Percentiles rank a stretch among this genome's conserved stretches.
These are phyloP conservation scores for Manduca sexta DNA, from an alignment of 1,140 invertebrate genomes.

Conservation along the genomic window DNA sequence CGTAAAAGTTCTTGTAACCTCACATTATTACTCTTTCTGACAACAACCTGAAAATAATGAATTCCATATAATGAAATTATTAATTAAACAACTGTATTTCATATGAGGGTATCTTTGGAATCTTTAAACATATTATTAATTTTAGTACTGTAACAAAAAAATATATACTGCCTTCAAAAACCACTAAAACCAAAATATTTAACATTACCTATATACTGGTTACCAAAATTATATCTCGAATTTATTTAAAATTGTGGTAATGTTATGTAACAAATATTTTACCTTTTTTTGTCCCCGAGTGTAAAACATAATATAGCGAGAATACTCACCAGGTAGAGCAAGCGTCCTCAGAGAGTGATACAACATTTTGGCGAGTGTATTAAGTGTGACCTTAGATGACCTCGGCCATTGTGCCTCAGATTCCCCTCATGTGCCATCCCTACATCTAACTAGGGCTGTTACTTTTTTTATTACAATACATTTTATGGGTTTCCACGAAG, in stretches of 20 bases:
- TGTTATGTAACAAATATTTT: neutral
- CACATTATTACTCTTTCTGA: no score
- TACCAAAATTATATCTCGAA: no score
- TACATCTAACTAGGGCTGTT: slow-evolving; percentile 2
- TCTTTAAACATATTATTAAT: no score
- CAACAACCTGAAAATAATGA: no score
- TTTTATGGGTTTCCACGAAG: slow-evolving; percentile 3
- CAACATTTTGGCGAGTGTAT: slow-evolving; percentile 23
- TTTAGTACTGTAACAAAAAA: no score
- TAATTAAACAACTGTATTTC: no score
- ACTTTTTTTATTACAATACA: slow-evolving; percentile 6
- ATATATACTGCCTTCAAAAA: no score
- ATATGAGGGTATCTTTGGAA: no score
- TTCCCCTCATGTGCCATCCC: slow-evolving; percentile 1
- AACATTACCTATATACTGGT: no score
- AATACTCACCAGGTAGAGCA: slow-evolving; percentile 11
- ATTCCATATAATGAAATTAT: no score
- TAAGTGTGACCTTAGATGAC: slow-evolving; percentile 19
- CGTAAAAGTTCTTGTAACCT: no score
- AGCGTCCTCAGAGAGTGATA: slow-evolving; percentile 20
- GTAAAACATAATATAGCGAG: neutral
- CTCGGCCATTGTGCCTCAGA: slow-evolving; percentile 9
- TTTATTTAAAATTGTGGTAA: neutral
- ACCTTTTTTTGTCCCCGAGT: slow-evolving; percentile 6
- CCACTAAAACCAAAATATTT: no score